Evolutionary conservation across 2,888 invertebrate species (phyloP).

Genomic region (Platycheirus albimanus): DNA sequence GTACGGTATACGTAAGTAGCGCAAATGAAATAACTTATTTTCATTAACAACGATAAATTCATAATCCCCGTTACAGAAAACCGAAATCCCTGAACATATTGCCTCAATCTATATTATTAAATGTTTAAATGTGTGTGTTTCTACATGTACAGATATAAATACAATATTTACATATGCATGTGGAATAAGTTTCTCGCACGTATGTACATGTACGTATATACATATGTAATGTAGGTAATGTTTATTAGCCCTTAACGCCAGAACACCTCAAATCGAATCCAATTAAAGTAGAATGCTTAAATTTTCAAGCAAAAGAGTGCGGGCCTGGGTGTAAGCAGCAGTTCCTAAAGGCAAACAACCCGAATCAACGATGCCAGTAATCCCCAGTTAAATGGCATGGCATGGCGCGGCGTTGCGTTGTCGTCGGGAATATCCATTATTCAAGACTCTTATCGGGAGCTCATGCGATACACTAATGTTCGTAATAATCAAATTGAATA

Average conservation of each 20-base stretch:
- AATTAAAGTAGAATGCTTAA: constrained; percentile 53
- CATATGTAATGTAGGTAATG: constrained; percentile 10
- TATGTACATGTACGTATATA: too few relatives aligned
- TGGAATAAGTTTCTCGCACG: constrained; percentile 24
- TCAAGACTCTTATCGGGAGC: constrained; percentile 67
- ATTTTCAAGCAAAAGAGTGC: constrained; percentile 25
- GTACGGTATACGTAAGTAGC: constrained; percentile 20
- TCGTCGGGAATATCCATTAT: constrained; percentile 62
- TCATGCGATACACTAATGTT: constrained; percentile 71
- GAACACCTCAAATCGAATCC: constrained; percentile 67
- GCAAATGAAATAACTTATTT: constrained; percentile 52
- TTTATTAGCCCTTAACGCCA: constrained; percentile 44
- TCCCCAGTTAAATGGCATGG: constrained; percentile 7
- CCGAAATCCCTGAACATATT: constrained; percentile 18
- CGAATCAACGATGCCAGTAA: constrained; percentile 8
- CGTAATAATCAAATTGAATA: constrained; percentile 72
- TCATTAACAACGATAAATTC: constrained; percentile 48
- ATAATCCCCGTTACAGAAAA: constrained; percentile 22
- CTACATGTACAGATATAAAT: neutral
- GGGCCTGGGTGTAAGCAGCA: neutral
- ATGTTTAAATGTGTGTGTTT: too few relatives aligned
- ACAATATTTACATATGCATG: neutral
- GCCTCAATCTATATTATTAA: constrained; percentile 22
- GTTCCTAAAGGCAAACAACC: constrained; percentile 6
- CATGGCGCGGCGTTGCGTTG: too few relatives aligned